Evolutionary conservation across 2,113 vertebrate genomes (phyloP).

Genomic region (Chinchilla lanigera): DNA sequence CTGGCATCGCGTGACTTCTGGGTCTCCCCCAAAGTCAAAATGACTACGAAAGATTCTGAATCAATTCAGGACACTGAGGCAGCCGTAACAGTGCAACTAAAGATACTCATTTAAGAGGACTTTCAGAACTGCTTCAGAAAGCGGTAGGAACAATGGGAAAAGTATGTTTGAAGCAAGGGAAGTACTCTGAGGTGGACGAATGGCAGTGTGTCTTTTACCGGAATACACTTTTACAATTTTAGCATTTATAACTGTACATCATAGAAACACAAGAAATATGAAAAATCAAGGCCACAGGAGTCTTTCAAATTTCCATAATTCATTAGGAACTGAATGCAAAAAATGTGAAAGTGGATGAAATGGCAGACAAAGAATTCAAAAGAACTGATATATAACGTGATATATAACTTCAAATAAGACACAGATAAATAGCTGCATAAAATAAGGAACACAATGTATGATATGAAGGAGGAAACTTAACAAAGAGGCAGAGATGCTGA

Average conservation of each 20-base stretch:
- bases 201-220: neutral
- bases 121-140: neutral
- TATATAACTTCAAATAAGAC: neutral
- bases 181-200: neutral
- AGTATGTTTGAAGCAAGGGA: neutral
- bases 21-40: neutral
- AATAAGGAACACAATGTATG: neutral
- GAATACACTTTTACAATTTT: neutral
- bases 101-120: neutral
- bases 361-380: neutral
- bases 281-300: neutral
- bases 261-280: neutral
- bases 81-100: neutral
- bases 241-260: neutral
- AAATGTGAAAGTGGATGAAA: neutral
- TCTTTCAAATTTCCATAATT: neutral
- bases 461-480: neutral
- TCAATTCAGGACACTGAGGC: neutral
- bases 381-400: neutral
- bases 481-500: neutral
- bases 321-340: neutral
- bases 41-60: neutral
- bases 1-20: neutral
- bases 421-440: neutral
- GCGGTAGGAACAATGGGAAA: neutral